Base-by-base conservation (phyloP, 2,797 vertebrate species). In the Sebastes aleutianus region DNA sequence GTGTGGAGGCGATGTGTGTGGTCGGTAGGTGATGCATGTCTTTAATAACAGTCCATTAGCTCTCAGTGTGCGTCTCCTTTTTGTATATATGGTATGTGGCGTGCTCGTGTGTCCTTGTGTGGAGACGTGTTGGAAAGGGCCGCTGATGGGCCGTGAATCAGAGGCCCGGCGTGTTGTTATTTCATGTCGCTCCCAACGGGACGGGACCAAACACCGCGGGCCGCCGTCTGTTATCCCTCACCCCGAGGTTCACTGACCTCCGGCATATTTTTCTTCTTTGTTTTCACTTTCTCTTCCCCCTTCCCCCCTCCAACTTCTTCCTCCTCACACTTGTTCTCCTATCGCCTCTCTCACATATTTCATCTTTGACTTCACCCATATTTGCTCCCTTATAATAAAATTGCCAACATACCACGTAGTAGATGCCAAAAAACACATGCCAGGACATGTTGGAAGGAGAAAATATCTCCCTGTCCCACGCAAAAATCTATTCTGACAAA, bases 1-100 rank as follows among this genome's bases (percentile, higher is more conserved):
- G 78, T 74, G 70, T 61, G 74, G 50, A 18, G 22, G 39, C 65
- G 5, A 39, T 14, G 88, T 87, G 91, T 86, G 90, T 84, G 90
- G 92, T 90, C 85, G 54, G 77, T 79, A 47, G 79, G 88, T 95
- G 94, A 95, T 93, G 90, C 92, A 94, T 94, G 93, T 93, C 92
- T 95, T 94, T 94, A 95, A 93, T 94, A 94, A 90, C 87, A 85
- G 74, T 74, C 92, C 87, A 89, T 93, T 91, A 91, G 83, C 83
- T 77, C 78, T 16, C 76, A 78, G 1, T 77, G 59, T 79, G 31
- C 73, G 34, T 70, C 62, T 73, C 14, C 31, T 4, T 50, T 26
- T 43, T 43, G 39, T 79, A 70, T 80, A 50, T 68, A n/a, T n/a
- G 32, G 7, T 53, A 53, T 26, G 62, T 69, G 58, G 18, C 20